Evolutionary conservation across 2,888 invertebrate genomes (phyloP), one percentile per base, ranked within the genome.

Genomic region (Nineta flava): DNA sequence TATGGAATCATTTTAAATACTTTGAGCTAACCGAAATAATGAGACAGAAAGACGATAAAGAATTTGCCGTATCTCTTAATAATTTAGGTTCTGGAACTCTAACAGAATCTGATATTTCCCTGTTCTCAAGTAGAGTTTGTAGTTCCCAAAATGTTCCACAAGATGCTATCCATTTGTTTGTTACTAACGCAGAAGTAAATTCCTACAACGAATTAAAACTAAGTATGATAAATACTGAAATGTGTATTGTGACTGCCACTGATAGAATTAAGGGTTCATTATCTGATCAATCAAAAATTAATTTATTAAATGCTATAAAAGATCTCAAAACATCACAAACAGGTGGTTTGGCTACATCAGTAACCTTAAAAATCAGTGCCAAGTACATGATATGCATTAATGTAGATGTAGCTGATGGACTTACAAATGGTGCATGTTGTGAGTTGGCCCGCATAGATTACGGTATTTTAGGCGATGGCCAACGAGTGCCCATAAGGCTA

Each of bases 21-120:
- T 60, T 53, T 52, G 57, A 60, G 52, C 54, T 61, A 26, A 60
- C 56, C 4, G 53, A 58, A 54, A 54, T 60, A 15, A 60, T 60
- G 58, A 47, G 60, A 49, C 60, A 61, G 53, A 57, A 55, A 56
- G 53, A 57, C 49, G 57, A 59, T 44, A 56, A 5, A 47, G 60
- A 6, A 60, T 58, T 43, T 53, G 35, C 35, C 6, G 7, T 35
- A 4, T 2, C 35, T 35, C 7, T 35, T 2, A 35, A 35, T 35
- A 35, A 60, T 46, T 47, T 59, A 35, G 58, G 58, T 9, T 41
- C 13, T 3, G 57, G 56, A 9, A 45, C 35, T 34, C 53, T 59
- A 52, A 55, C 56, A 12, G 50, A 53, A 9, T 45, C 48, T 1
- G 57, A 61, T 46, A 51, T 56, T 26, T 10, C 34, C 12, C 13